Evolutionary conservation across 1,140 invertebrate species (phyloP), one percentile per base, ranked within the genome.

Genomic region (Bilobella aurantiaca): DNA sequence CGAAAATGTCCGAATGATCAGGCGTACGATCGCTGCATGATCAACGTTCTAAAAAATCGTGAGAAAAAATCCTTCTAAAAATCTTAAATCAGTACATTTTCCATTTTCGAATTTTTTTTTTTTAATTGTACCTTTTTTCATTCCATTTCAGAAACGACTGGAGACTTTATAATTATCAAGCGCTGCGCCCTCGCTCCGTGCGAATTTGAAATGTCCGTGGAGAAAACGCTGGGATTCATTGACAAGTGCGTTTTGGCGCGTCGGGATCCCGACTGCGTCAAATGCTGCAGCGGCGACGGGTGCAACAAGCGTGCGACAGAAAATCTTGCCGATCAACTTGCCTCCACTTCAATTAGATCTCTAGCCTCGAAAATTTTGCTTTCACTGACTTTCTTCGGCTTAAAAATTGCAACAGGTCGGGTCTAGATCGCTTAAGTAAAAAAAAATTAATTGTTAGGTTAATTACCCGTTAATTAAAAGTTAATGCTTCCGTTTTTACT

Each of bases 171-270:
- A 12, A 75, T 82, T 58, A 79, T 77, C 67, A 75, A 80, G 28
- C 77, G 78, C 73, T 82, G 81, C 69, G 81, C 79, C 16, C 69
- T 82, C 28, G 80, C 76, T 3, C 81, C 81, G 0, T 82, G 81
- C 72, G 71, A 73, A 58, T 78, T 82, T 62, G 75, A 79, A 59
- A 80, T 80, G 49, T 69, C 65, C 2, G 75, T 75, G 58, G 74
- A 78, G 27, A 76, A 74, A 25, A 49, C 66, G 14, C 46, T 71
- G 14, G 57, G 57, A 37, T 68, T 71, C 63, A 23, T 57, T 27
- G 56, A 63, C 18, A 42, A 25, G n/a, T 71, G 70, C 32, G 63
- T 67, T 46, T 42, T 65, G 34, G 53, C 29, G 49, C 57, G 63
- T 29, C 8, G 30, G 12, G 64, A 64, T 16, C 31, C 57, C n/a